phyloP scores from a whole-genome alignment of 1,140 invertebrate species.

The Anoplophora glabripennis region DNA sequence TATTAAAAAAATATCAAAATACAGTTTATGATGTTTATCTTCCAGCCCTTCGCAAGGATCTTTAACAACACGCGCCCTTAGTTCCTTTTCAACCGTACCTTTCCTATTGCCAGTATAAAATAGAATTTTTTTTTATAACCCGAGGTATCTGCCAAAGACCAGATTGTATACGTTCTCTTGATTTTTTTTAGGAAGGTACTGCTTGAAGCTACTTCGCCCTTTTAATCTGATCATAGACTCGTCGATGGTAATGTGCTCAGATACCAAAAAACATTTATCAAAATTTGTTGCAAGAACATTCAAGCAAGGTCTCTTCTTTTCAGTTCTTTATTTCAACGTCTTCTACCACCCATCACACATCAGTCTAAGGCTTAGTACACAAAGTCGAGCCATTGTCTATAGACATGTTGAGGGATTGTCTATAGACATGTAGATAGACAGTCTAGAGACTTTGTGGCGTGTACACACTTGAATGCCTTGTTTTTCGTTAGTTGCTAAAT shows the following conservation, averaged over 20 bases:
- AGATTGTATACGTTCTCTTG: constrained; percentile 37
- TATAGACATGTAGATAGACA: too few species aligned
- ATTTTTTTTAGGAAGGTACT: constrained; percentile 46
- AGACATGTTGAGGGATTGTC: too few species aligned
- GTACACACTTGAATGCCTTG: too few species aligned
- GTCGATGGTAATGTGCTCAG: constrained; percentile 14
- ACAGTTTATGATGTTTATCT: constrained; percentile 37
- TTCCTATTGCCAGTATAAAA: constrained; percentile 48
- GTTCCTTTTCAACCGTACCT: constrained; percentile 31
- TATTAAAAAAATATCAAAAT: constrained; percentile 51
- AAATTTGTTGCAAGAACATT: background rate
- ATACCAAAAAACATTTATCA: background rate
- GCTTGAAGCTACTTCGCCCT: constrained; percentile 41
- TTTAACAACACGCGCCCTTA: constrained; percentile 40
- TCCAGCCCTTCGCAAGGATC: constrained; percentile 26
- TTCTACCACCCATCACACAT: too few species aligned
- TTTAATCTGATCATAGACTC: constrained; percentile 47
- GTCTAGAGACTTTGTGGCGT: too few species aligned
- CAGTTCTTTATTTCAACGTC: too few species aligned
- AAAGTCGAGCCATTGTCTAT: too few species aligned
- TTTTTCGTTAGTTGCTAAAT: too few species aligned
- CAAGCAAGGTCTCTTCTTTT: constrained; percentile 10
- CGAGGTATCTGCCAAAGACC: background rate
- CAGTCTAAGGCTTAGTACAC: too few species aligned
- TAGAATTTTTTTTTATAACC: constrained; percentile 49